These are phyloP conservation scores for Orcinus orca DNA, from an alignment of 2,113 vertebrate species.

Conservation along the genomic window DNA sequence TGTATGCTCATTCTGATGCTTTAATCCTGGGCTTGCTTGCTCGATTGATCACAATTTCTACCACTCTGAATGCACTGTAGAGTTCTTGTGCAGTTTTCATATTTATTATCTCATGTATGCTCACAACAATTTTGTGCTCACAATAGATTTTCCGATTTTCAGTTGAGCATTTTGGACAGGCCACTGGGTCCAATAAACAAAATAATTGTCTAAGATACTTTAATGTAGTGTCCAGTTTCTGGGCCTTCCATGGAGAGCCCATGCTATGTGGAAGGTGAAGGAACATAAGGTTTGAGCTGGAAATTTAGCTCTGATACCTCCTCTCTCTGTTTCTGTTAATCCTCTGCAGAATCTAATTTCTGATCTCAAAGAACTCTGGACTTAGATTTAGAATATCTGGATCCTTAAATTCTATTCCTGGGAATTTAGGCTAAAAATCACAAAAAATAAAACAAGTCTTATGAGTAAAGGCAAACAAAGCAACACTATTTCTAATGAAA, in stretches of 20 bases:
- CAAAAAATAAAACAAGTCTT: neutral
- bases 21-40: neutral
- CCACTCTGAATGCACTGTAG: neutral
- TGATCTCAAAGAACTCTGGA: neutral
- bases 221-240: neutral
- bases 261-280: neutral
- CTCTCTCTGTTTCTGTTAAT: neutral
- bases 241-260: neutral
- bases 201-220: neutral
- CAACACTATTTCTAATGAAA: neutral
- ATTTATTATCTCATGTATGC: neutral
- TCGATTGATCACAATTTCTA: neutral
- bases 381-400: slow-evolving; percentile 2
- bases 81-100: neutral
- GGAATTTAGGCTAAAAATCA: neutral
- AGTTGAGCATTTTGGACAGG: neutral
- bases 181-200: neutral
- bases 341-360: neutral
- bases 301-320: neutral
- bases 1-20: neutral
- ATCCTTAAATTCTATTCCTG: neutral
- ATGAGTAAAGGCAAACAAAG: neutral
- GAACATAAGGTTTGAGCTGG: neutral
- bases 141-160: neutral
- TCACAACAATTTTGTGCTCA: neutral